Percentiles rank a stretch among this genome's conserved stretches.
phyloP scores from a whole-genome alignment of 2,113 vertebrate species.

The cat (Felis catus) region DNA sequence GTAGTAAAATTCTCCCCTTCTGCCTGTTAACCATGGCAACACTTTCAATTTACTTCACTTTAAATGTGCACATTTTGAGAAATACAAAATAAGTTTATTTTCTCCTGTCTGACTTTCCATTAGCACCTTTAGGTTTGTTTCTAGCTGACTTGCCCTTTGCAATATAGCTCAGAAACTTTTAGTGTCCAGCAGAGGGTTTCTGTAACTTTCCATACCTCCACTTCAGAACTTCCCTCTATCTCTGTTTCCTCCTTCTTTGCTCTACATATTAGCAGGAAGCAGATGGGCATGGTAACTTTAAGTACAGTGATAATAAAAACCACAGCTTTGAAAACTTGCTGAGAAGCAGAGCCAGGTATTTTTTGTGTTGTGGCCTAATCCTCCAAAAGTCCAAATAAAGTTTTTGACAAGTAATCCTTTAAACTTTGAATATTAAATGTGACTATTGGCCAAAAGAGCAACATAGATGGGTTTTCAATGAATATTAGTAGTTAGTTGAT shows the following conservation, averaged over 20 bases:
- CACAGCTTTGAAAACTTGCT: background rate
- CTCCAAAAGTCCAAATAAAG: constrained; percentile 1
- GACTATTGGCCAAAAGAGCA: background rate
- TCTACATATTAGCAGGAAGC: background rate
- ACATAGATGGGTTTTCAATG: background rate
- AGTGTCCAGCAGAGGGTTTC: background rate
- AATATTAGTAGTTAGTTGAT: background rate
- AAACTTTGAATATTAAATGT: background rate
- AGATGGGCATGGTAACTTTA: background rate
- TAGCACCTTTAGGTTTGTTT: background rate
- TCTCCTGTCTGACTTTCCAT: background rate
- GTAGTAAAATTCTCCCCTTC: background rate
- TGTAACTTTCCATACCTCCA: background rate
- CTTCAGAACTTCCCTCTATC: background rate
- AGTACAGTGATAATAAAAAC: background rate
- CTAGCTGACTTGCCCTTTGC: background rate
- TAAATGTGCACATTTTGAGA: background rate
- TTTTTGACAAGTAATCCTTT: background rate
- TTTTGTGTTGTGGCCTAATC: background rate
- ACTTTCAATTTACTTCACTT: background rate
- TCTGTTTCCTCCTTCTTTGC: background rate
- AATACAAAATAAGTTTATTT: constrained; percentile 13
- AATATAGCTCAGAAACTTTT: background rate
- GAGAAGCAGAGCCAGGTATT: background rate
- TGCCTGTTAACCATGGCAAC: background rate